A percentile compares a stretch with the other conserved stretches of the same genome.
phyloP scores from a whole-genome alignment of 2,888 invertebrate species.

The Sinodicranocentrus sp. region DNA sequence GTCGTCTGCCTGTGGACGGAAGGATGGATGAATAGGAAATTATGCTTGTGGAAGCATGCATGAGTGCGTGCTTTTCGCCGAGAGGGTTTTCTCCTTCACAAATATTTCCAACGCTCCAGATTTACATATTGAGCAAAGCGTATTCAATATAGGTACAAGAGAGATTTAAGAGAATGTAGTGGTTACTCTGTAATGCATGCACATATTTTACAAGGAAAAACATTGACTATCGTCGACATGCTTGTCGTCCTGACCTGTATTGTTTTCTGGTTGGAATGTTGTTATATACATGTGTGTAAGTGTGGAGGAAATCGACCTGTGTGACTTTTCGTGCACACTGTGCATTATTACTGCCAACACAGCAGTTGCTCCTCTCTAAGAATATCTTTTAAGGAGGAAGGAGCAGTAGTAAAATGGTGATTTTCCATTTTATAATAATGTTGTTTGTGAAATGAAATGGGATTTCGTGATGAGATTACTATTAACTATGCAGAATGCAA shows the following conservation, averaged over 20 bases:
- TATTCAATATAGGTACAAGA: too few species aligned
- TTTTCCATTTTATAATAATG: constrained; percentile 34
- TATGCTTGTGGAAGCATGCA: constrained; percentile 7
- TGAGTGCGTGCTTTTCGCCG: constrained; percentile 27
- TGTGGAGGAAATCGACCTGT: constrained; percentile 20
- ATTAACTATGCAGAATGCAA: constrained; percentile 53
- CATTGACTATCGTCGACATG: neutral
- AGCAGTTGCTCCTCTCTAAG: neutral
- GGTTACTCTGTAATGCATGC: constrained; percentile 5
- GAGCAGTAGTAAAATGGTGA: constrained; percentile 1
- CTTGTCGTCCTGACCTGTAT: neutral
- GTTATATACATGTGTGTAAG: too few species aligned
- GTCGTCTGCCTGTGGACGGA: constrained; percentile 8
- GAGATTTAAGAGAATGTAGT: too few species aligned
- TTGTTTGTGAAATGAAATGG: constrained; percentile 29
- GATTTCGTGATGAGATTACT: constrained; percentile 50
- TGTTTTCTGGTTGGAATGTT: neutral
- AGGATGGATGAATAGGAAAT: constrained; percentile 46
- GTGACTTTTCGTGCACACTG: neutral
- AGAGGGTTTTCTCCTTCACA: constrained; percentile 21
- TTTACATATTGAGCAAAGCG: neutral
- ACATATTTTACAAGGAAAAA: neutral
- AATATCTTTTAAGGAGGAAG: neutral
- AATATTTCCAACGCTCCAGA: neutral
- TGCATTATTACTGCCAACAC: neutral